Conservation (phyloP, 2,888 invertebrate species). For the Xestia ashworthii region DNA sequence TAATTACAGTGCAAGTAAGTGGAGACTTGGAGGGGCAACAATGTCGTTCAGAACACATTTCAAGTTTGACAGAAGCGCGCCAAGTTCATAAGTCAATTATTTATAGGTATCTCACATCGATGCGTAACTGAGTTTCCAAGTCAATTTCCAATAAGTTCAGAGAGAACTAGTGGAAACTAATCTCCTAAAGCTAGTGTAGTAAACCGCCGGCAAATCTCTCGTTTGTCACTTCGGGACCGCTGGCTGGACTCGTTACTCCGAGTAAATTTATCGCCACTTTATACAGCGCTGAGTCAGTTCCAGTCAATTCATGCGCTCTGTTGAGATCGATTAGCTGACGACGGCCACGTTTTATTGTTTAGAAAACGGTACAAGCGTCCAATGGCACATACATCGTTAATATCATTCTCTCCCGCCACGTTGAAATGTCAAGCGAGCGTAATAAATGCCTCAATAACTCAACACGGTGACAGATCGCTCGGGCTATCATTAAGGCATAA, state of each 20-base stretch:
- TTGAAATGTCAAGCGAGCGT: constrained; percentile 73
- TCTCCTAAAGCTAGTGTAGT: constrained; percentile 66
- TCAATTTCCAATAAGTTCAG: constrained; percentile 51
- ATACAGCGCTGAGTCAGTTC: constrained; percentile 67
- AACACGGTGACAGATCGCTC: constrained; percentile 74
- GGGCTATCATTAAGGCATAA: constrained; percentile 74
- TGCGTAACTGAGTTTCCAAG: constrained; percentile 58
- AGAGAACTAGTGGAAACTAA: constrained; percentile 64
- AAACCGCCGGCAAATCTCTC: constrained; percentile 73
- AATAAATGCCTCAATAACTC: constrained; percentile 79
- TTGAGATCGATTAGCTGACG: constrained; percentile 72
- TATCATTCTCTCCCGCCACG: constrained; percentile 73
- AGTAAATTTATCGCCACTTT: constrained; percentile 75
- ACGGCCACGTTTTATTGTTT: constrained; percentile 72
- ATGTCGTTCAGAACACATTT: constrained; percentile 19
- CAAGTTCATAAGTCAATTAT: constrained; percentile 44
- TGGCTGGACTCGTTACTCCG: constrained; percentile 70
- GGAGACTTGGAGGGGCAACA: constrained; percentile 6
- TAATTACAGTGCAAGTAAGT: constrained; percentile 31
- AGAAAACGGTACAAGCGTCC: constrained; percentile 69
- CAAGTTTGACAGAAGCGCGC: constrained; percentile 24
- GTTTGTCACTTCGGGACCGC: constrained; percentile 72
- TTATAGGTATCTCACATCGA: constrained; percentile 35
- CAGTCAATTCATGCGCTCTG: constrained; percentile 68
- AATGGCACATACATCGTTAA: constrained; percentile 69